Percentiles rank a stretch among this genome's conserved stretches.
Evolutionary conservation across 2,797 vertebrate species (phyloP).

Genomic region (Hybognathus amarus): DNA sequence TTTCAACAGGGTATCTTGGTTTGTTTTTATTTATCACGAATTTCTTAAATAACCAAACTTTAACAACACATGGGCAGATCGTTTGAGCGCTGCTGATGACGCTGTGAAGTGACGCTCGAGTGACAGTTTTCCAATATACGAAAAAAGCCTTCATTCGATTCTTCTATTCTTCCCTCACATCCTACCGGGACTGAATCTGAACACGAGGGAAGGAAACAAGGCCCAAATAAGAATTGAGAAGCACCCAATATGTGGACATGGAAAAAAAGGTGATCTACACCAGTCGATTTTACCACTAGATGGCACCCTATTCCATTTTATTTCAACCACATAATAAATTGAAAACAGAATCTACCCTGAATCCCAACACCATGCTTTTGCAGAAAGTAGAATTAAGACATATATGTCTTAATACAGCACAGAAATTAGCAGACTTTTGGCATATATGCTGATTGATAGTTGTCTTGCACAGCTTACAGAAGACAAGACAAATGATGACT

Average conservation of each 20-base stretch:
- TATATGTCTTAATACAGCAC: neutral
- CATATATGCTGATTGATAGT: neutral
- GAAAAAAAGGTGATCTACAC: neutral
- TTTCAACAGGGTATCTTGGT: no score
- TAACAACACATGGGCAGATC: no score
- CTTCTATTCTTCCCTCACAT: no score
- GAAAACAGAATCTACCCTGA: neutral
- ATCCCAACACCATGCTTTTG: neutral
- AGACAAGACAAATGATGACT: neutral
- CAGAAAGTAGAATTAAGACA: neutral
- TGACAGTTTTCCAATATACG: no score
- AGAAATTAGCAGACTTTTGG: neutral
- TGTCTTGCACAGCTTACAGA: conserved; percentile 9
- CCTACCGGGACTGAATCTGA: no score
- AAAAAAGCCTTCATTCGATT: no score
- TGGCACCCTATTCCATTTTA: conserved; percentile 27
- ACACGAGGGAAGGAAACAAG: no score
- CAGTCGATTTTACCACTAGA: conserved; percentile 48
- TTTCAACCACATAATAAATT: neutral
- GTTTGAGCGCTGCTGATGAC: no score
- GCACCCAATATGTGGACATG: neutral
- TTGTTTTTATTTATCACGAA: no score
- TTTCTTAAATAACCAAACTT: no score
- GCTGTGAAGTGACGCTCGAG: no score
- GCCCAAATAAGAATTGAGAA: no score